Conservation (phyloP, 2,888 invertebrate species). For the Liodrosophila aerea region DNA sequence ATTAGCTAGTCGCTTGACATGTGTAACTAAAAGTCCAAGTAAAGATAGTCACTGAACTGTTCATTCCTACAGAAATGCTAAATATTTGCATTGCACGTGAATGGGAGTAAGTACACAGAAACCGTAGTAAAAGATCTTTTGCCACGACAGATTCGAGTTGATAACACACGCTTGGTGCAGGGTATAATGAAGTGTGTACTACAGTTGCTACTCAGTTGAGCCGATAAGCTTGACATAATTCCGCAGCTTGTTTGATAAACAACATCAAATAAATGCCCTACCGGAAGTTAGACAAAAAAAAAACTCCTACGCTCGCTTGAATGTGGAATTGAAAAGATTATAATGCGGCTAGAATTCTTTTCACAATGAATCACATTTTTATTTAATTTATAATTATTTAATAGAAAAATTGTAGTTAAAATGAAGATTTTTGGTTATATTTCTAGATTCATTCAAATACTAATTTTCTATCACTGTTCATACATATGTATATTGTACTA, state of each 20-base stretch:
- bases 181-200: conserved; percentile 26
- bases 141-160: conserved; percentile 6
- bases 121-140: not conserved
- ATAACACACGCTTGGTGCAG: conserved; percentile 22
- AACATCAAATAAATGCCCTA: conserved; percentile 23
- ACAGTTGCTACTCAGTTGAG: conserved; percentile 23
- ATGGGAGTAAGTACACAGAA: conserved; percentile 4
- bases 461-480: not conserved
- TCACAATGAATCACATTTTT: too few relatives aligned
- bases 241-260: conserved; percentile 31
- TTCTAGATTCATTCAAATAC: not conserved
- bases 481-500: too few relatives aligned
- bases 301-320: too few relatives aligned
- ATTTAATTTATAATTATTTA: not conserved
- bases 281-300: conserved; percentile 27
- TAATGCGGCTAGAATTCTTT: too few relatives aligned
- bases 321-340: too few relatives aligned
- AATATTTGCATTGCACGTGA: conserved; percentile 30
- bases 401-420: not conserved
- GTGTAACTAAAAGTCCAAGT: too few relatives aligned
- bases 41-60: too few relatives aligned
- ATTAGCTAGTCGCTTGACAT: too few relatives aligned
- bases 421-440: too few relatives aligned
- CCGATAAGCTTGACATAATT: conserved; percentile 62
- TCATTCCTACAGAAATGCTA: too few relatives aligned